Conservation (phyloP, 2,888 invertebrate genomes). For the Mesorhabditis spiculigera region DNA sequence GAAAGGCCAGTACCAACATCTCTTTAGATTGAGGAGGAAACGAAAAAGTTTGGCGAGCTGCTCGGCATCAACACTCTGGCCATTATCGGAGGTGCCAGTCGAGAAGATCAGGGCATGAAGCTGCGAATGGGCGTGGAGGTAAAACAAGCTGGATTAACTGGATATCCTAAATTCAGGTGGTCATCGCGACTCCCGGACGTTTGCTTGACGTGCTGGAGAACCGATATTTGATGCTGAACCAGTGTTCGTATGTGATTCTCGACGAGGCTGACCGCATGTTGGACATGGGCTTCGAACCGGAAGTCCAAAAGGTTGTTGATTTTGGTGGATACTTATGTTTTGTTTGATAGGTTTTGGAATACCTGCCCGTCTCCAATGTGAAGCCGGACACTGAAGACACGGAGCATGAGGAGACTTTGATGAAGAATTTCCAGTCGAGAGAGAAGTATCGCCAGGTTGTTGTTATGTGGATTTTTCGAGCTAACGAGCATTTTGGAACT, state of each 20-base stretch:
- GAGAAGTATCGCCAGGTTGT: slow-evolving; percentile 84
- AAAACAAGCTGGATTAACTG: slow-evolving; percentile 21
- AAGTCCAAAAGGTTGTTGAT: slow-evolving; percentile 79
- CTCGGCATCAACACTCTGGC: slow-evolving; percentile 84
- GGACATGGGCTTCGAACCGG: slow-evolving; percentile 98
- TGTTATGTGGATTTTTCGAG: background rate
- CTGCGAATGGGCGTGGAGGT: slow-evolving; percentile 86
- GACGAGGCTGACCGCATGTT: slow-evolving; percentile 95
- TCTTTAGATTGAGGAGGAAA: slow-evolving; percentile 93
- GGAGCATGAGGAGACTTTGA: slow-evolving; percentile 83
- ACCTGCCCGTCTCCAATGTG: slow-evolving; percentile 93
- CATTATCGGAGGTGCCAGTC: slow-evolving; percentile 87
- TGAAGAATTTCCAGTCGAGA: slow-evolving; percentile 89
- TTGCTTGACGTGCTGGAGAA: slow-evolving; percentile 97
- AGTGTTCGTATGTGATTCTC: slow-evolving; percentile 90
- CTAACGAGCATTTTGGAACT: too few species aligned
- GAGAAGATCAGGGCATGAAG: slow-evolving; percentile 86
- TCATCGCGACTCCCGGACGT: slow-evolving; percentile 98
- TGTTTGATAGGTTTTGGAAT: slow-evolving; percentile 69
- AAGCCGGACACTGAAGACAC: slow-evolving; percentile 98
- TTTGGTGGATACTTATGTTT: slow-evolving; percentile 21
- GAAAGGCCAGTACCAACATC: background rate
- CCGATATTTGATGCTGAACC: slow-evolving; percentile 88
- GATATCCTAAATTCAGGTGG: slow-evolving; percentile 68
- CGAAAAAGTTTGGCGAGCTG: slow-evolving; percentile 90